Evolutionary conservation across 2,113 vertebrate species (phyloP), one percentile per base, ranked within the genome.

Genomic region (Anguilla rostrata): DNA sequence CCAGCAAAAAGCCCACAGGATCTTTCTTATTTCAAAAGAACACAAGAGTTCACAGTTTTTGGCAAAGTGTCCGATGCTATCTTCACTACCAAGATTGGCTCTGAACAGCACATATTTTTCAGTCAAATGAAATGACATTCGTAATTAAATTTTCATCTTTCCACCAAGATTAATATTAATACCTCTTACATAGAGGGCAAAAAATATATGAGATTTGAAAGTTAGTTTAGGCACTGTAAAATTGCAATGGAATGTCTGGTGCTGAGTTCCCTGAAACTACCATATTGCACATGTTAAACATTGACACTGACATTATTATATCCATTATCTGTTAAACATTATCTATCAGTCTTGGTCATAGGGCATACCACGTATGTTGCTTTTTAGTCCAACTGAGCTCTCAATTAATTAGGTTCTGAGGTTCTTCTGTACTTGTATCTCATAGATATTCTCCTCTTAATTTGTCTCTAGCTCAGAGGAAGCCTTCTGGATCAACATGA

Each of bases 1-100:
- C 81, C 88, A 34, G 88, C 6, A 75, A 75, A 75, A 75, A 75
- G 49, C 49, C 49, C 49, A 53, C 12, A 75, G 2, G 71, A n/a
- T 29, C 9, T 34, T 34, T 34, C n/a, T 75, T 75, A 34, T 75
- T n/a, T 75, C n/a, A 75, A 34, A 66, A 8, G 0, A 75, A 5
- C n/a, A 12, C n/a, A 34, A 26, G n/a, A 75, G 71, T 6, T 75
- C 71, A 75, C 26, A 29, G 12, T 75, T 75, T 7, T 11, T 71
- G 57, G 63, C 6, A 71, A 75, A 34, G 71, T 75, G n/a, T 75
- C 20, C 71, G 34, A 75, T 12, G 11, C 34, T 5, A 34, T 12
- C n/a, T 29, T 75, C 71, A 29, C 9, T 9, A 14, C 71, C 71
- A 75, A 75, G n/a, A 20, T 66, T 66, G 22, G 20, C n/a, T 29